phyloP scores from a whole-genome alignment of 2,888 invertebrate genomes.

The Caenorhabditis sp. region DNA sequence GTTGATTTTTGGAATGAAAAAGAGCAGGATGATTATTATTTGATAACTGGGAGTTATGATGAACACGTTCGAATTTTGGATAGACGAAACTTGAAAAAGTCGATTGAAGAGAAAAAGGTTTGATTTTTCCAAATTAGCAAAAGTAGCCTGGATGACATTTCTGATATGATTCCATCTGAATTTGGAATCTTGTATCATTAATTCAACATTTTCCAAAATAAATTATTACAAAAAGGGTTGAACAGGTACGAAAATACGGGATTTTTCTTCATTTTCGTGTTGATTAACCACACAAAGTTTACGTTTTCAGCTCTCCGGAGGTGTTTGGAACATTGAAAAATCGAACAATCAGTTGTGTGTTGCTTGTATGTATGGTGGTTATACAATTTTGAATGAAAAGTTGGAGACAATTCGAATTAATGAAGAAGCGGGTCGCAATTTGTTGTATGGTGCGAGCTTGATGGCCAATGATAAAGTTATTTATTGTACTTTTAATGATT shows the following conservation, averaged over 20 bases:
- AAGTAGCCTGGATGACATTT: background rate
- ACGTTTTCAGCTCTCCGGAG: constrained; percentile 41
- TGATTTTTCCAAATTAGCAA: background rate
- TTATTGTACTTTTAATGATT: constrained; percentile 53
- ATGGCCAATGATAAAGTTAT: constrained; percentile 12
- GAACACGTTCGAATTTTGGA: constrained; percentile 44
- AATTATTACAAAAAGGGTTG: background rate
- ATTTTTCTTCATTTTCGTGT: constrained; percentile 3
- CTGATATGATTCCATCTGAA: background rate
- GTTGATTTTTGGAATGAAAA: constrained; percentile 21
- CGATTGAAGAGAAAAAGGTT: constrained; percentile 32
- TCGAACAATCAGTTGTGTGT: constrained; percentile 10
- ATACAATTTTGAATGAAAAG: constrained; percentile 22
- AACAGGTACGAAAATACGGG: background rate
- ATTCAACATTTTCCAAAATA: constrained; percentile 7
- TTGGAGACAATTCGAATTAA: constrained; percentile 23
- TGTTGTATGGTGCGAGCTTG: constrained; percentile 45
- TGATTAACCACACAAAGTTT: background rate
- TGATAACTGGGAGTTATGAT: constrained; percentile 50
- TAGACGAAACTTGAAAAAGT: constrained; percentile 29
- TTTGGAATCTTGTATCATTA: background rate
- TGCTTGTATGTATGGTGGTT: constrained; percentile 53
- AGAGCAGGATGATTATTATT: constrained; percentile 15
- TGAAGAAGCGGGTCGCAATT: constrained; percentile 29
- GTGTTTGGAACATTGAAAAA: constrained; percentile 50